These are phyloP conservation scores for Leuciscus waleckii DNA, from an alignment of 2,797 vertebrate genomes.

Conservation along the genomic window DNA sequence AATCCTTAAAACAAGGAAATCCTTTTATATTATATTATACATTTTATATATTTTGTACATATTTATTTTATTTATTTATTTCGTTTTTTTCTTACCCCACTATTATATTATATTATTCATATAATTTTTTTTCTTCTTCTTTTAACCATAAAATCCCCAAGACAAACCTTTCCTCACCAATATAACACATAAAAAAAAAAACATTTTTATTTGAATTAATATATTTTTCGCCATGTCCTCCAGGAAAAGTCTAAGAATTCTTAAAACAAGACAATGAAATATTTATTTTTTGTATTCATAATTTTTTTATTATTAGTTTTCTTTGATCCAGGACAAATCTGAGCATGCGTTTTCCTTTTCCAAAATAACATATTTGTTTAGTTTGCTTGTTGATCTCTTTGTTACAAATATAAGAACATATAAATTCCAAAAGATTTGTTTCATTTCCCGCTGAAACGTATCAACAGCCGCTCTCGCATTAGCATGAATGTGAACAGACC, in stretches of 20 bases:
- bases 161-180: background rate
- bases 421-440: slow-evolving; percentile 31
- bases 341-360: background rate
- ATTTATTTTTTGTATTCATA: background rate
- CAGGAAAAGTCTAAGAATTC: background rate
- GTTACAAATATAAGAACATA: slow-evolving; percentile 16
- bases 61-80: background rate
- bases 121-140: background rate
- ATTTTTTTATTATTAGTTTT: background rate
- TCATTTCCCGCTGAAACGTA: slow-evolving; percentile 27
- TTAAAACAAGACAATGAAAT: background rate
- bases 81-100: background rate
- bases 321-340: background rate
- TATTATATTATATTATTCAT: background rate
- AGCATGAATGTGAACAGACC: slow-evolving; percentile 47
- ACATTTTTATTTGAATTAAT: background rate
- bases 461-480: slow-evolving; percentile 31
- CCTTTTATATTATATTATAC: background rate
- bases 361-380: slow-evolving; percentile 8
- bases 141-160: background rate
- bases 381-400: slow-evolving; percentile 8
- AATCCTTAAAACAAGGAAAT: background rate
- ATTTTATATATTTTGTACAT: background rate
- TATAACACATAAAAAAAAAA: background rate
- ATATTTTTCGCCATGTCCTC: background rate